Base-by-base conservation (phyloP, 2,797 vertebrate species). In the Thripadectes ignobilis region DNA sequence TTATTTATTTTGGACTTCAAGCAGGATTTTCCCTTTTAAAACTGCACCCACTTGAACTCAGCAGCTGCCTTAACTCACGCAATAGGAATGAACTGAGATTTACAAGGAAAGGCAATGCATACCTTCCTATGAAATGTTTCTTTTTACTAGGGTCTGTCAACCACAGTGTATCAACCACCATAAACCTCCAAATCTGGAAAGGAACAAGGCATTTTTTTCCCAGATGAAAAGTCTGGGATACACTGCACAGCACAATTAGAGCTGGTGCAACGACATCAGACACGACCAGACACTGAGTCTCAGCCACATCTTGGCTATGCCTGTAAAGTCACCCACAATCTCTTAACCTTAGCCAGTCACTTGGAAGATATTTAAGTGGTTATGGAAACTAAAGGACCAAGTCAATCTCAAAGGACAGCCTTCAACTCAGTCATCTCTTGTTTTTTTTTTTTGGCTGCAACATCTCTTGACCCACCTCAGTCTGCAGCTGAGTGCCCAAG, bases 21-120 rank as follows among this genome's bases (percentile, higher is more conserved):
- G n/a, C 32, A 94, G 92, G 73, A 95, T 82, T 94, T 95, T 94
- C 91, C 49, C 85, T 88, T 89, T 85, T 63, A 46, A 92, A 88
- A 89, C 66, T 88, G 75, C 82, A 59, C 82, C 89, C 81, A 77
- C 82, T 93, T 48, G 7, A 49, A 57, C 86, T 54, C 5, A 0
- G 59, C 92, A 86, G 88, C 94, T 81, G 68, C 52, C 58, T 91
- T 32, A 85, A 77, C 72, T 96, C 92, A 93, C 62, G 85, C 75
- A 49, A 59, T 27, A 92, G 84, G 95, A 95, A 97, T 91, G 86
- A 91, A 39, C 61, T 51, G 52, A 83, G 86, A 68, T 91, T 95
- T 97, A 59, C 83, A 93, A 85, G 91, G 74, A 80, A 73, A 90
- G 49, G 67, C 74, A 93, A 88, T 32, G 52, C 62, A 77, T 94